Base-by-base conservation (phyloP, 2,113 vertebrate genomes). In the Brachyhypopomus occidentalis region DNA sequence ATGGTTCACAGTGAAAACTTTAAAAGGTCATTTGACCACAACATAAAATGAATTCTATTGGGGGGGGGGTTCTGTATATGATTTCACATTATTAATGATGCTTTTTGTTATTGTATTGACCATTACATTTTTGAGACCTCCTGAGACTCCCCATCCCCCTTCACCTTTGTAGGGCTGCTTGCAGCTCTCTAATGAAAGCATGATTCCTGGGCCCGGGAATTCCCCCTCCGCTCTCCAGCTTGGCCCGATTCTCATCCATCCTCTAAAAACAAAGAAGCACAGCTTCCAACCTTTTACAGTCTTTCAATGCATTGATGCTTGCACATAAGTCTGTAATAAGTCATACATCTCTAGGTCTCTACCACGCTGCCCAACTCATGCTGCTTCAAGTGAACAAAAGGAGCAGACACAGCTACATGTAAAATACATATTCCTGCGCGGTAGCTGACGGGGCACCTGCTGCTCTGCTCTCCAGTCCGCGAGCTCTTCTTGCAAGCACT, bases 161-260 rank as follows among this genome's bases (percentile, higher is more conserved):
- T 75, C 81, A 94, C 94, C 94, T 92, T 69, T 92, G 91, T 75
- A 91, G 75, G 0, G 90, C 87, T 0, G 86, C 88, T 60, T 92
- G 91, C 70, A 94, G 90, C 84, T 94, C 93, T 84, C 86, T 88
- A 3, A 91, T 79, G 45, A 93, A 88, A 41, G 88, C 69, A 38
- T 84, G 90, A 11, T 89, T 86, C 79, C 84, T 58, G 27, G 86
- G 83, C 30, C 84, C 85, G 14, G 87, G 52, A 23, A 80, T 64
- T 75, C 87, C 88, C 0, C 45, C 84, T 8, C 89, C 89, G 52
- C 52, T 48, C 0, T 82, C 79, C 20, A 80, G 67, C 58, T 84
- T 88, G 9, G 84, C 84, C 41, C 60, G 81, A 22, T 75, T 79
- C 45, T 91, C 89, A 81, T 84, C 86, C 19, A 85, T 79, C 75